Evolutionary conservation across 2,797 vertebrate genomes (phyloP), one percentile per base, ranked within the genome.

Genomic region (Pseudopleuronectes americanus): DNA sequence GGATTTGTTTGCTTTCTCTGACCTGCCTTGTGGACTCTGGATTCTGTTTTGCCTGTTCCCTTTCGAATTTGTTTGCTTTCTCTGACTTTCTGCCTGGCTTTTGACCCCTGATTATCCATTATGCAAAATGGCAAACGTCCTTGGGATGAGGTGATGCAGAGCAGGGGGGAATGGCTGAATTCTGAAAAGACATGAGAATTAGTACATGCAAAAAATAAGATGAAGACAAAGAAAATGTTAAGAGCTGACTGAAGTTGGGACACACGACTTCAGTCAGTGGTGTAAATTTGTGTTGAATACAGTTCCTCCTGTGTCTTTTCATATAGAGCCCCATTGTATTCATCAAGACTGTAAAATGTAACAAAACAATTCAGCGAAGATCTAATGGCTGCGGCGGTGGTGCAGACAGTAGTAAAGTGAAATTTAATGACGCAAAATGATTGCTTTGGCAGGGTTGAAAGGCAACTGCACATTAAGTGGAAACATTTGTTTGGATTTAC

Each of bases 401-500:
- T 58, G 76, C 70, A 45, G 74, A 84, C 74, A 77, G 79, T 60
- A 71, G 75, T 62, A 51, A 74, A 86, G 71, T 64, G 74, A 76
- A 69, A 77, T 84, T 72, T 87, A 89, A 87, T 80, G 84, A 84
- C 63, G 82, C 73, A 82, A 76, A 82, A 80, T 69, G 74, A 89
- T 85, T 84, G 54, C 78, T 83, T 63, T 86, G 78, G 84, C 86
- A 74, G 53, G 69, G 77, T 6, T 45, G 63, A 61, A 51, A 48
- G 81, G 79, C 76, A 77, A 75, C 57, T 41, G 70, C 48, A 55
- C 58, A 68, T 81, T 86, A 74, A 79, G 47, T 48, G 76, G 54
- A 74, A 83, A 61, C 72, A 84, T 85, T 89, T 84, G 76, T 81
- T 78, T 64, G 61, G 75, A 80, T 76, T 71, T 64, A 31, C 53